phyloP scores from a whole-genome alignment of 2,113 vertebrate genomes.

The Muntiacus muntjak region DNA sequence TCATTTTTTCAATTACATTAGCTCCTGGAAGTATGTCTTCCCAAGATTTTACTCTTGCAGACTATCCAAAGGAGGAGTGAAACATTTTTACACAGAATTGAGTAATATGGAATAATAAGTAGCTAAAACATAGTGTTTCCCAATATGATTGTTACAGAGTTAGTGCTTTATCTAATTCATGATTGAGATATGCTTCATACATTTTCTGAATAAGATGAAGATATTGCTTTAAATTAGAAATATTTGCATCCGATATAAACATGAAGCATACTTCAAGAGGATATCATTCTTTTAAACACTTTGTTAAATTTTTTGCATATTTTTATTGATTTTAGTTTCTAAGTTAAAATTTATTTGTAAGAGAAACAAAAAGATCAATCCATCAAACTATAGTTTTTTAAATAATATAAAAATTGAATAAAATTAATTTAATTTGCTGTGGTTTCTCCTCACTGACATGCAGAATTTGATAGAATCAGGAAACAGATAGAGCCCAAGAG shows the following conservation, averaged over 20 bases:
- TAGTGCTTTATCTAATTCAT: background rate
- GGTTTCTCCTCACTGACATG: background rate
- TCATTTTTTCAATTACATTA: background rate
- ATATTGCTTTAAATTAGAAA: background rate
- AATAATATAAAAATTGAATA: background rate
- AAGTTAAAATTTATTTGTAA: background rate
- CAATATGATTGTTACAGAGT: background rate
- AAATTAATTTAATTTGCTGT: background rate
- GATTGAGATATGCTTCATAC: background rate
- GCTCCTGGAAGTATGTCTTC: background rate
- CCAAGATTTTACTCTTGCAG: background rate
- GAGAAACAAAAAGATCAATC: background rate
- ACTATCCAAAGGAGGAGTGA: background rate
- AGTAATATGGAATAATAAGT: background rate
- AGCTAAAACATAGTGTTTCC: background rate
- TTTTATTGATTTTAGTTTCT: background rate
- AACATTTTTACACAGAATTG: background rate
- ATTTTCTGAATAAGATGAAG: background rate
- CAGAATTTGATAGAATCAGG: background rate
- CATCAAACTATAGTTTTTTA: background rate
- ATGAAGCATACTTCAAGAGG: background rate
- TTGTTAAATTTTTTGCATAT: background rate
- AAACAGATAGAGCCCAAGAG: background rate
- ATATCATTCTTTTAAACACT: background rate
- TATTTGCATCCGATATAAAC: background rate